Evolutionary conservation across 1,140 invertebrate species (phyloP), one percentile per base, ranked within the genome.

Genomic region (Listronotus bonariensis): DNA sequence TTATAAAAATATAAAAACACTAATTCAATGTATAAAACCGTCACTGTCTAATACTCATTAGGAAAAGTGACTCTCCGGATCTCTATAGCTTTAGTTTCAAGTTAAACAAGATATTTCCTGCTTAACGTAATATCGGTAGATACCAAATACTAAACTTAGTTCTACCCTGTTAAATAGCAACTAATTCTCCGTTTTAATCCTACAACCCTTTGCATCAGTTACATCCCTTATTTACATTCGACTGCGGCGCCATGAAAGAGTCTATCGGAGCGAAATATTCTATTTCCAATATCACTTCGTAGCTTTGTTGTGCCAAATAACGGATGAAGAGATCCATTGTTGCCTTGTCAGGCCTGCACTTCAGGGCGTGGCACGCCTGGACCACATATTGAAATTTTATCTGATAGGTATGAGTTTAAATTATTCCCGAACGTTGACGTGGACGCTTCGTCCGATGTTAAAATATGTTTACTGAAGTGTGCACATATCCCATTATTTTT

Each of bases 261-360:
- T 74, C 63, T 72, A 77, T 70, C 68, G 69, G 56, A 72, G 76
- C 74, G 76, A 75, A 72, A 76, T 75, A 74, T 76, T 77, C 74
- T 73, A 75, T 77, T 76, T 76, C 74, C 76, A 76, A 76, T 77
- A 77, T 77, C 73, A 72, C 70, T 74, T 72, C 65, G 69, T 68
- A 67, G 69, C 70, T 73, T 74, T 74, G 70, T 72, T 64, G 69
- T 52, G 65, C 68, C 65, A 69, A 72, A 69, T 72, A 73, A 75
- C 74, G 74, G 71, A 67, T 72, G 69, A 71, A 67, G 70, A 48
- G 68, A 59, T 62, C 74, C 52, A 77, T 77, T 77, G 75, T 77
- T 72, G 69, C 70, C 68, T 69, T 71, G 72, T 74, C 74, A 67
- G 65, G 58, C 51, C 46, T 52, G 45, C 45, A 42, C 48, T 36